Evolutionary conservation across 2,797 vertebrate species (phyloP).

Genomic region (Hemibagrus guttatus): DNA sequence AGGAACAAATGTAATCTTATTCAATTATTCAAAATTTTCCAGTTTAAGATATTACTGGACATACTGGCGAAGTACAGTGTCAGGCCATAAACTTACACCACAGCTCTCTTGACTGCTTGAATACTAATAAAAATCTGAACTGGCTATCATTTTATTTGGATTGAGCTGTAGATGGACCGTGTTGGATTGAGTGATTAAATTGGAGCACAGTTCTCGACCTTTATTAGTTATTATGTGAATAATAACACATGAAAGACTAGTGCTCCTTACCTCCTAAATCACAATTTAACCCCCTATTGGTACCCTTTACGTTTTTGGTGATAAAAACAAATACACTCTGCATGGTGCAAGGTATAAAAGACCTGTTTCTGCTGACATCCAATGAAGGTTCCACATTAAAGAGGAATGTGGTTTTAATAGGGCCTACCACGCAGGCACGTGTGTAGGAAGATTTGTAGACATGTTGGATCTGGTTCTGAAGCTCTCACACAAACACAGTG

Average conservation of each 20-base stretch:
- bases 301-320: background rate
- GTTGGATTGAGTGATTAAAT: background rate
- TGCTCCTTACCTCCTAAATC: background rate
- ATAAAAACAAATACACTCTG: slow-evolving; percentile 23
- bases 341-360: slow-evolving; percentile 11
- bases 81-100: background rate
- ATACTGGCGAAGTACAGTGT: background rate
- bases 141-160: background rate
- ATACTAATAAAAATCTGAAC: too few species aligned
- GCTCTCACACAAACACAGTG: slow-evolving; percentile 5
- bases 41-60: slow-evolving; percentile 18
- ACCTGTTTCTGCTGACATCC: slow-evolving; percentile 32
- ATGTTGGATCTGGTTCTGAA: slow-evolving; percentile 19
- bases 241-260: background rate
- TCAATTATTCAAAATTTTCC: background rate
- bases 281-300: background rate
- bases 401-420: slow-evolving; percentile 34
- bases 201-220: background rate
- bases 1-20: background rate
- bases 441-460: slow-evolving; percentile 21
- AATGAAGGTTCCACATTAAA: slow-evolving; percentile 46
- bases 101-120: background rate
- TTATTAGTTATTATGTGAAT: background rate
- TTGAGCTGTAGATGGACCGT: background rate
- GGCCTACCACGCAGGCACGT: slow-evolving; percentile 5